Evolutionary conservation across 2,797 vertebrate species (phyloP).

Genomic region (Silurus aristotelis): DNA sequence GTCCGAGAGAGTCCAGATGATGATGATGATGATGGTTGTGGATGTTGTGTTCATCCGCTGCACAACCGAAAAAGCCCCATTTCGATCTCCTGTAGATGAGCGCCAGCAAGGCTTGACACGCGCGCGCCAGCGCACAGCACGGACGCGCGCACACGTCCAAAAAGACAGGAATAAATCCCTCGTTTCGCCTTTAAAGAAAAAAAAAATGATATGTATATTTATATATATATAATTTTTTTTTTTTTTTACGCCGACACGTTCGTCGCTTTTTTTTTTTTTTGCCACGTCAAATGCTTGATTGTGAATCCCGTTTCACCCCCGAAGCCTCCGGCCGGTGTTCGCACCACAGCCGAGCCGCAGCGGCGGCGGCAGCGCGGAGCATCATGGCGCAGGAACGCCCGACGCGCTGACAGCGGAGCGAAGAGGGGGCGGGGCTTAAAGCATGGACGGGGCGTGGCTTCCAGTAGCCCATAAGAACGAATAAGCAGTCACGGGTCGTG

Average conservation of each 20-base stretch:
- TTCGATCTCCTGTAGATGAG: slow-evolving; percentile 1
- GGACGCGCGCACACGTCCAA: not conserved
- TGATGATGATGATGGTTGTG: slow-evolving; percentile 28
- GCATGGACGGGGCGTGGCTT: slow-evolving; percentile 32
- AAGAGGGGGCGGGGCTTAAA: not conserved
- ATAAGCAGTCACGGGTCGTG: too few relatives aligned
- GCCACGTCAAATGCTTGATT: not conserved
- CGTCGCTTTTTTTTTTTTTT: not conserved
- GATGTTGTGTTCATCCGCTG: slow-evolving; percentile 41
- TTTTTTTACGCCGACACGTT: not conserved
- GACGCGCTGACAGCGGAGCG: slow-evolving; percentile 27
- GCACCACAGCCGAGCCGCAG: slow-evolving; percentile 5
- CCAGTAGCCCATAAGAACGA: too few relatives aligned
- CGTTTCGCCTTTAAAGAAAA: not conserved
- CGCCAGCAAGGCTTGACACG: slow-evolving; percentile 16
- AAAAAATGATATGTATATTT: too few relatives aligned
- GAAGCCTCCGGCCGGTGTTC: not conserved
- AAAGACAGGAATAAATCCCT: slow-evolving; percentile 1
- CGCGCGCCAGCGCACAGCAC: too few relatives aligned
- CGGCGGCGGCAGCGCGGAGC: not conserved
- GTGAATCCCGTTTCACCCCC: not conserved
- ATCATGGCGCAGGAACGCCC: slow-evolving; percentile 48
- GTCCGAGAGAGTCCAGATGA: slow-evolving; percentile 55
- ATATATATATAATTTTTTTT: too few relatives aligned
- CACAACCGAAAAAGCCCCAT: slow-evolving; percentile 45